A percentile compares a stretch with the other conserved stretches of the same genome.
Conservation (phyloP, 2,797 vertebrate species). For the Threskiornis aethiopicus region DNA sequence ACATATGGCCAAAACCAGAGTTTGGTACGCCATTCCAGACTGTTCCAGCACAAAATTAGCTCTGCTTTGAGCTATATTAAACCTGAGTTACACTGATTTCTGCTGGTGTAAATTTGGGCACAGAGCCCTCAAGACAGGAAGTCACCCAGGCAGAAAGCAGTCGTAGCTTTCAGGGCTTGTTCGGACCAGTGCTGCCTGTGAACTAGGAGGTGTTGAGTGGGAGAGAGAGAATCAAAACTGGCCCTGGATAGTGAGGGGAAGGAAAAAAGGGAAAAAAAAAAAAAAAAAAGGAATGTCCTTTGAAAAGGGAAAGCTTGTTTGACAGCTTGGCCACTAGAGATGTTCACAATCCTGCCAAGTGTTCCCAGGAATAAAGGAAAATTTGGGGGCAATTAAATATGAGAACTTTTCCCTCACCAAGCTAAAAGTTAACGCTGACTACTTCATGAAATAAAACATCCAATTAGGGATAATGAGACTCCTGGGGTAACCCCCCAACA, state of each 20-base stretch:
- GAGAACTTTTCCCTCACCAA: conserved; percentile 1
- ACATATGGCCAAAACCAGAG: not conserved
- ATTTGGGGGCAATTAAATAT: conserved; percentile 37
- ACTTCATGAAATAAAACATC: conserved; percentile 34
- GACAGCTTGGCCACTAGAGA: conserved; percentile 33
- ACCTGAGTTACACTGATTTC: conserved; percentile 18
- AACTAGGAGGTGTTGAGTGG: conserved; percentile 13
- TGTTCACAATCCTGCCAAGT: conserved; percentile 22
- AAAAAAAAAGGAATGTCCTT: not conserved
- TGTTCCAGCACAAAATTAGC: conserved; percentile 28
- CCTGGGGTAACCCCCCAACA: not conserved
- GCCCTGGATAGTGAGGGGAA: not conserved
- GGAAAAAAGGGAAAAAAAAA: no score
- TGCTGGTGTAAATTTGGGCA: conserved; percentile 22
- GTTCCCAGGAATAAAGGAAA: conserved; percentile 22
- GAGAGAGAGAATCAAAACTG: conserved; percentile 5
- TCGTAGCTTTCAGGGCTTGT: not conserved
- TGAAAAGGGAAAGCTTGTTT: conserved; percentile 32
- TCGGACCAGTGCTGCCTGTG: not conserved
- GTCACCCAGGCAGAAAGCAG: conserved; percentile 42
- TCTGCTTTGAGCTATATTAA: conserved; percentile 44
- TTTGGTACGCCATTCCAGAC: not conserved
- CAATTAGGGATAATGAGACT: conserved; percentile 53
- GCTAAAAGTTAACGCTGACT: conserved; percentile 23
- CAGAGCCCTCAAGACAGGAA: conserved; percentile 11